phyloP scores from a whole-genome alignment of 2,113 vertebrate genomes.

The Pseudorasbora parva region DNA sequence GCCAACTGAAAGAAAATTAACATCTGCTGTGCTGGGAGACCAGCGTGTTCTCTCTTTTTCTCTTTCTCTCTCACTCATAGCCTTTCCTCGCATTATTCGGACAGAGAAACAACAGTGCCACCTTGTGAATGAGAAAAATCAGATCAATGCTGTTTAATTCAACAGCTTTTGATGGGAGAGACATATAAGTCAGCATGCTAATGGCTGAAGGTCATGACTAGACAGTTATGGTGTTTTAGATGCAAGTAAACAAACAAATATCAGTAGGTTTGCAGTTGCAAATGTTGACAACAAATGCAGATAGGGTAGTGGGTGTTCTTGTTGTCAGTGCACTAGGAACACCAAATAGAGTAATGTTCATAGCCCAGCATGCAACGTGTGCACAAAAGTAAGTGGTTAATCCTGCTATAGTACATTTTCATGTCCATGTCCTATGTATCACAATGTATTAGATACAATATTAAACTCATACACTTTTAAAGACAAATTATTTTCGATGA shows the following conservation, averaged over 20 bases:
- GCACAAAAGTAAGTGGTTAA: not conserved
- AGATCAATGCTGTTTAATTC: not conserved
- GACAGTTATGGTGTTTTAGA: not conserved
- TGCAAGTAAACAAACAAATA: constrained; percentile 25
- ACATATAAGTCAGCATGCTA: not conserved
- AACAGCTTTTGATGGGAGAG: not conserved
- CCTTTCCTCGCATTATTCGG: not conserved
- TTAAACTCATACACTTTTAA: not conserved
- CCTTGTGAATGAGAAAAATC: not conserved
- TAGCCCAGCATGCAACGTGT: not conserved
- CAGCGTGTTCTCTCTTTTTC: constrained; percentile 2
- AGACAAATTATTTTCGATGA: too few species aligned
- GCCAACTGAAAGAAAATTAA: constrained; percentile 25
- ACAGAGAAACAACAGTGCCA: constrained; percentile 13
- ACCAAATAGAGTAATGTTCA: not conserved
- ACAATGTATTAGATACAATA: not conserved
- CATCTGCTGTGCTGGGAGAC: constrained; percentile 32
- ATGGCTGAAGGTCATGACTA: constrained; percentile 6
- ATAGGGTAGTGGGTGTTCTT: not conserved
- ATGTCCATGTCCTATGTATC: not conserved
- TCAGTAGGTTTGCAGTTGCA: not conserved
- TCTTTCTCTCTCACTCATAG: not conserved
- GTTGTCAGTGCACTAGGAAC: not conserved
- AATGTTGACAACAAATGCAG: not conserved
- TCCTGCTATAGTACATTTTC: not conserved